phyloP scores from a whole-genome alignment of 2,113 vertebrate genomes.

The Tonatia bakeri region DNA sequence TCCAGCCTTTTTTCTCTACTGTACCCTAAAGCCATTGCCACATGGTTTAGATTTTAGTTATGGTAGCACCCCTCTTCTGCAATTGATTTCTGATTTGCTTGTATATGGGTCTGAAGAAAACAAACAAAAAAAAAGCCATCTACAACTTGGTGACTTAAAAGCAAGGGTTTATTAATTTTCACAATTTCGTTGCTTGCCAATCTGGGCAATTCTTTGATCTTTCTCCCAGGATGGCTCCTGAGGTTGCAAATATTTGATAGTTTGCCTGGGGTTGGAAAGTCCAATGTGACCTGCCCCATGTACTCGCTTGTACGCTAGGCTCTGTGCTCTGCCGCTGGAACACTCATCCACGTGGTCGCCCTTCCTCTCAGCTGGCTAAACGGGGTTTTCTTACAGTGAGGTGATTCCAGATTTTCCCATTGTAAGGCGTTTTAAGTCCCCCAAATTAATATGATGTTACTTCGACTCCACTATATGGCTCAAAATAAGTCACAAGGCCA shows the following conservation, averaged over 20 bases:
- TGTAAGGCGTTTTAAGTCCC: not conserved
- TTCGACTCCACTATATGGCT: not conserved
- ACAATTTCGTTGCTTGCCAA: not conserved
- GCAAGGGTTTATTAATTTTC: not conserved
- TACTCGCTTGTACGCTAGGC: not conserved
- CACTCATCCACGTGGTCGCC: not conserved
- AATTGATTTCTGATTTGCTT: not conserved
- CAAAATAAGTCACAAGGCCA: not conserved
- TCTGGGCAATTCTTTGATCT: not conserved
- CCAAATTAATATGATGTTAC: not conserved
- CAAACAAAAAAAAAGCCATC: not conserved
- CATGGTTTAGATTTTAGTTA: not conserved
- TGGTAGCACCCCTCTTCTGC: not conserved
- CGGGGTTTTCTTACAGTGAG: rapidly evolving
- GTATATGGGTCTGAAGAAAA: not conserved
- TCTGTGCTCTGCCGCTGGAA: not conserved
- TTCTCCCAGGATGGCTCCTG: not conserved
- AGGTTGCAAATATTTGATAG: not conserved
- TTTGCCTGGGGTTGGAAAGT: not conserved
- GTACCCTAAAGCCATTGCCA: not conserved
- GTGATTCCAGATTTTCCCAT: not conserved
- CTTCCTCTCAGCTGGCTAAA: not conserved
- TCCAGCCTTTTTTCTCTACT: not conserved
- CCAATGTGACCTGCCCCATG: not conserved
- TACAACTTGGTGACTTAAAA: not conserved